phyloP scores from a whole-genome alignment of 64 coral and sea anemone species.

The Orbicella faveolata region DNA sequence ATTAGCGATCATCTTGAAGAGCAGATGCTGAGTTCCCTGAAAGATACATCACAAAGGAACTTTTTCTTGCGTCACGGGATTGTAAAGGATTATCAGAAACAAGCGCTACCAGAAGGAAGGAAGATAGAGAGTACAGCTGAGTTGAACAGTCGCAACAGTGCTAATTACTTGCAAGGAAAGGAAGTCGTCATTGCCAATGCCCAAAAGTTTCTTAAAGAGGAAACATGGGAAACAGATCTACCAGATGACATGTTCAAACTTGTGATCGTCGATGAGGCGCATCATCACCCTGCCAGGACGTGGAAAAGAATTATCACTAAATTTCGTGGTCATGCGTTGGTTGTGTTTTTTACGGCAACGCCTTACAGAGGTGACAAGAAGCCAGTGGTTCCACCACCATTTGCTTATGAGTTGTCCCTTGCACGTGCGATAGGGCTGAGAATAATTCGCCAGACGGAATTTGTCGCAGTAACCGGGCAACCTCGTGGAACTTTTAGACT shows the following conservation, averaged over 20 bases:
- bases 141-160: background rate
- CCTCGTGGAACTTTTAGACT: too few relatives aligned
- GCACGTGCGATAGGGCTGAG: background rate
- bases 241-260: background rate
- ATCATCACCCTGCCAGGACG: background rate
- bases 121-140: background rate
- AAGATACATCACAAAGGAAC: background rate
- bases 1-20: background rate
- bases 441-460: background rate
- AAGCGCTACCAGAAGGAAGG: background rate
- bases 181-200: slow-evolving; percentile 13
- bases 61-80: background rate
- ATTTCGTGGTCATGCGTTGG: background rate
- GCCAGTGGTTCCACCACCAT: background rate
- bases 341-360: slow-evolving; percentile 22
- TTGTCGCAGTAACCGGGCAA: background rate
- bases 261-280: background rate
- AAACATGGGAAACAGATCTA: background rate
- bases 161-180: background rate
- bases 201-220: slow-evolving; percentile 18
- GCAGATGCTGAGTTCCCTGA: background rate
- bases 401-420: background rate
- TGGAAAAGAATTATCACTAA: background rate
- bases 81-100: background rate
- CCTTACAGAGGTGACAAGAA: background rate